Percentiles rank a stretch among this genome's conserved stretches.
These are phyloP conservation scores for Carettochelys insculpta DNA, from an alignment of 2,113 vertebrate genomes.

Conservation along the genomic window DNA sequence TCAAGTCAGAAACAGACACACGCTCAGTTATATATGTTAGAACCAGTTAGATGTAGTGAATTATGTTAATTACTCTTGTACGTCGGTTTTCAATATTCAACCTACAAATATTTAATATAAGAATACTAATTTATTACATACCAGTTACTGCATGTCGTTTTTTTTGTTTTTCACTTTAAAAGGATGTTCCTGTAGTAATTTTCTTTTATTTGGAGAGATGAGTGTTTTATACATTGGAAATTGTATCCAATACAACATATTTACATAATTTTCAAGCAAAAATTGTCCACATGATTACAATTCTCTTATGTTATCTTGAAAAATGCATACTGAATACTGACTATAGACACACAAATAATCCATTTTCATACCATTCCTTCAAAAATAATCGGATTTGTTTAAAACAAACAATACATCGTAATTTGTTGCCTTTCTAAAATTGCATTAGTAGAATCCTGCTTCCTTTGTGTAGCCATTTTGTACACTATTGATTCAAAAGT, in stretches of 20 bases:
- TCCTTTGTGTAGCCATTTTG: neutral
- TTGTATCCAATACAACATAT: neutral
- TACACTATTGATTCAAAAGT: neutral
- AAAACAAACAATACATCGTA: neutral
- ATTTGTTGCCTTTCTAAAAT: neutral
- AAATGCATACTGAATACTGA: neutral
- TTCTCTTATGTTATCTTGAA: neutral
- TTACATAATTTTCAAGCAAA: neutral
- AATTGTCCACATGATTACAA: neutral
- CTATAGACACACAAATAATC: neutral
- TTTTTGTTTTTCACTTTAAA: neutral
- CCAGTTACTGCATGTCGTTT: neutral
- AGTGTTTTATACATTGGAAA: neutral
- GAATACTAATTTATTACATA: neutral
- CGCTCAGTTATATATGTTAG: slow-evolving; percentile 29
- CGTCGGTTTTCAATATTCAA: slow-evolving; percentile 52
- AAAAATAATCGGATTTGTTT: neutral
- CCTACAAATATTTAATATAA: slow-evolving; percentile 59
- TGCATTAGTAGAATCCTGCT: neutral
- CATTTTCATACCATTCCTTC: neutral
- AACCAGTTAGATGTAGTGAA: slow-evolving; percentile 43
- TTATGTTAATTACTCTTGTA: slow-evolving; percentile 51
- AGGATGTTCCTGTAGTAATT: neutral
- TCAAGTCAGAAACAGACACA: neutral
- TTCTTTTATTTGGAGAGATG: neutral